Percentiles rank a stretch among this genome's conserved stretches.
These are phyloP conservation scores for Pinna nobilis DNA, from an alignment of 1,140 invertebrate species.

Conservation along the genomic window DNA sequence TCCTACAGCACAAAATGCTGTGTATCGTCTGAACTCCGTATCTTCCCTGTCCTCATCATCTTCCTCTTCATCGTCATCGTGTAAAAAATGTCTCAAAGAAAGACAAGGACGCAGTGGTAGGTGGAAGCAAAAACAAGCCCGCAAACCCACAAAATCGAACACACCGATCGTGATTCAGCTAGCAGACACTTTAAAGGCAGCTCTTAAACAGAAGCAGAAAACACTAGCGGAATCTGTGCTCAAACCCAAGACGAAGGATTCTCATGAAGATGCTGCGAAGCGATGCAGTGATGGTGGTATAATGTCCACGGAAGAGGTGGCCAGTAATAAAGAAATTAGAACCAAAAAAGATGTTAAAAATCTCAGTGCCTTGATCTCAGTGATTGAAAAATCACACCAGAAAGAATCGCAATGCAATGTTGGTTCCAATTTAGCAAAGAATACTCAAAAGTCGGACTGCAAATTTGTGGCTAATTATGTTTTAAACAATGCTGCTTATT, in stretches of 20 bases:
- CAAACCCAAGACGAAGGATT: conserved; percentile 38
- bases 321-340: conserved; percentile 39
- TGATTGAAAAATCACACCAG: conserved; percentile 67
- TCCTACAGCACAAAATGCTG: conserved; percentile 19
- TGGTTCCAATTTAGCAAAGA: conserved; percentile 50
- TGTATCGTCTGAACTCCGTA: background rate
- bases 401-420: conserved; percentile 57
- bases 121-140: conserved; percentile 49
- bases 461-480: conserved; percentile 58
- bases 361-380: conserved; percentile 69
- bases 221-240: conserved; percentile 53
- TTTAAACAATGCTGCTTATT: conserved; percentile 60
- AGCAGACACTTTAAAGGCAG: conserved; percentile 65
- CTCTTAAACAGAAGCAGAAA: conserved; percentile 56
- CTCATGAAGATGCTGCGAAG: conserved; percentile 13
- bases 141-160: conserved; percentile 61
- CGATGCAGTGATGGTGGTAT: conserved; percentile 12
- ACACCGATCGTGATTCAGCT: conserved; percentile 70
- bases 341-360: conserved; percentile 65
- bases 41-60: too few relatives aligned
- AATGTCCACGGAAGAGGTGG: conserved; percentile 13
- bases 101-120: conserved; percentile 51
- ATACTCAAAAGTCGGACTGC: conserved; percentile 38
- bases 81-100: conserved; percentile 68
- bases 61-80: conserved; percentile 51